phyloP scores from a whole-genome alignment of 2,888 invertebrate genomes.

The Mimachlamys varia region DNA sequence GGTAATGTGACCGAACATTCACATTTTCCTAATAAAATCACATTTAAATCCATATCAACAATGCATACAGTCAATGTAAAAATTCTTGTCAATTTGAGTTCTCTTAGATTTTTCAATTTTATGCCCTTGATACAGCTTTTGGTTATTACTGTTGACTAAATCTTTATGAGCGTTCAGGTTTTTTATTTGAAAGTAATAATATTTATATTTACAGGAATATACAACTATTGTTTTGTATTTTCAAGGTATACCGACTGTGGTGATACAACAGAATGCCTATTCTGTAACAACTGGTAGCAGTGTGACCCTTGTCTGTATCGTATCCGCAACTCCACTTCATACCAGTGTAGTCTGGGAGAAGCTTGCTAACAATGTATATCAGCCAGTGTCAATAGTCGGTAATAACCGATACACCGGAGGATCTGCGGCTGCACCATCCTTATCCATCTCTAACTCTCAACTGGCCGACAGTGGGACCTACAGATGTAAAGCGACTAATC shows the following conservation, averaged over 20 bases:
- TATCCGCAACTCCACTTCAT: constrained; percentile 36
- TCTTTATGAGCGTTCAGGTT: no score
- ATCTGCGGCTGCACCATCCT: background rate
- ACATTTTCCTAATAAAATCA: no score
- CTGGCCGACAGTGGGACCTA: background rate
- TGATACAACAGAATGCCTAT: background rate
- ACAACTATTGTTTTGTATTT: background rate
- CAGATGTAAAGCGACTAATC: background rate
- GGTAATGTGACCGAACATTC: no score
- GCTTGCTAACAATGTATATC: background rate
- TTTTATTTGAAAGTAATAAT: no score
- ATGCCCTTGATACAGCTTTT: no score
- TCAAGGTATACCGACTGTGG: constrained; percentile 38
- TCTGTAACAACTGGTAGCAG: background rate
- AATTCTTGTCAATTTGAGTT: no score
- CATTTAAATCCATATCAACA: no score
- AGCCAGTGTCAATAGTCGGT: background rate
- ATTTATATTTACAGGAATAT: no score
- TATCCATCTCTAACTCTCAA: background rate
- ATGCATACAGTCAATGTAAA: no score
- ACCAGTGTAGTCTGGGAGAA: background rate
- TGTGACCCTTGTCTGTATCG: constrained; percentile 19
- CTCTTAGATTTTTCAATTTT: no score
- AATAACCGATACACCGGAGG: background rate
- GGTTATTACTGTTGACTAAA: no score